Percentiles rank a stretch among this genome's conserved stretches.
Conservation (phyloP, 2,888 invertebrate genomes). For the Polydesmus complanatus region DNA sequence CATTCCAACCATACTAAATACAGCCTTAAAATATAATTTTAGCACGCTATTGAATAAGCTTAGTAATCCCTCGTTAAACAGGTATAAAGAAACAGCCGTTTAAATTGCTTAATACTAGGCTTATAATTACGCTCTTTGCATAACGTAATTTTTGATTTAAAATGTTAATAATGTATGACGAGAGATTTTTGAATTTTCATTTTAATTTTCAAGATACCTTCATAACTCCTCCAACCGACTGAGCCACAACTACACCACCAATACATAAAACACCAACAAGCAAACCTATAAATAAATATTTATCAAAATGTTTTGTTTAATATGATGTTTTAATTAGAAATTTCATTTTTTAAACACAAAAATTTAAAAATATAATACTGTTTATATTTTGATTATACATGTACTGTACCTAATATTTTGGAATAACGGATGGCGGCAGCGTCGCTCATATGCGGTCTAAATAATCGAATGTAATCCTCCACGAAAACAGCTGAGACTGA, state of each 20-base stretch:
- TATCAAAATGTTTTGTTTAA: not conserved
- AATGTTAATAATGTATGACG: no score
- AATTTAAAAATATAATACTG: not conserved
- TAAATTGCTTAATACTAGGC: no score
- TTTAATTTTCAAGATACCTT: not conserved
- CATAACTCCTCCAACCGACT: conserved; percentile 11
- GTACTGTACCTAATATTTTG: conserved; percentile 13
- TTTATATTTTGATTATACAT: not conserved
- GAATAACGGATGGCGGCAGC: not conserved
- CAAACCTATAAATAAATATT: not conserved
- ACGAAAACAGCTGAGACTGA: conserved; percentile 10
- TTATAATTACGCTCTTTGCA: no score
- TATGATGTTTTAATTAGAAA: not conserved
- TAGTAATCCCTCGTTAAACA: no score
- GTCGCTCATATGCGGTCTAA: conserved; percentile 8
- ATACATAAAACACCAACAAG: conserved; percentile 9
- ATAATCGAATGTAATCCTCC: conserved; percentile 13
- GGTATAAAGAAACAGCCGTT: no score
- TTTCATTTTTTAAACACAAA: no score
- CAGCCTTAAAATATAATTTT: no score
- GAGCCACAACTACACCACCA: conserved; percentile 4
- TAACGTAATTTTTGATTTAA: no score
- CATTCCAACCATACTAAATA: conserved; percentile 7
- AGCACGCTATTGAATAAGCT: no score
- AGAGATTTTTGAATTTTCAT: not conserved